phyloP scores from a whole-genome alignment of 2,113 vertebrate species.

The Anas platyrhynchos region DNA sequence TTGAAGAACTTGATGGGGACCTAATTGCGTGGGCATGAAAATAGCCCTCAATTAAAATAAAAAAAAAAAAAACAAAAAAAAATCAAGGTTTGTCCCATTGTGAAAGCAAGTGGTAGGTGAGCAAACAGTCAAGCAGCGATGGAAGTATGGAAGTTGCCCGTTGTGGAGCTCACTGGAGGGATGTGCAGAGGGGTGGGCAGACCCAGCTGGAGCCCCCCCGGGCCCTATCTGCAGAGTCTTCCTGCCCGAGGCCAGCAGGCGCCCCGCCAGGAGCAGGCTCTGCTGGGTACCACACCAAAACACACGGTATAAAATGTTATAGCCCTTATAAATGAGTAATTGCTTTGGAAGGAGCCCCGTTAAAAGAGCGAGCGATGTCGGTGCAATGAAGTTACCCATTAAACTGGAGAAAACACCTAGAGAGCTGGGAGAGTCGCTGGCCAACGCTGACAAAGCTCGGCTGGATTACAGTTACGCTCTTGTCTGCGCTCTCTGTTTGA shows the following conservation, averaged over 20 bases:
- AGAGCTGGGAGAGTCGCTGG: background rate
- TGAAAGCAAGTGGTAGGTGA: background rate
- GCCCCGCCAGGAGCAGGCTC: background rate
- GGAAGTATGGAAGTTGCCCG: background rate
- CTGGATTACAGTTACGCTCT: background rate
- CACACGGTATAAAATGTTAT: background rate
- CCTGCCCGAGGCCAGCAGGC: background rate
- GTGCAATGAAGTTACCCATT: background rate
- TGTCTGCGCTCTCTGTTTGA: background rate
- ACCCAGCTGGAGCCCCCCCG: background rate
- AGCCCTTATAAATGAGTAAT: slow-evolving; percentile 8
- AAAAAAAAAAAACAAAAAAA: background rate
- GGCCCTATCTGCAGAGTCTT: background rate
- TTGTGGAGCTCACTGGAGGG: background rate
- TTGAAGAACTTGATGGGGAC: background rate
- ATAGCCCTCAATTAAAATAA: background rate
- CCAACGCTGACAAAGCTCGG: background rate
- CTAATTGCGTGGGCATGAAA: rapidly evolving
- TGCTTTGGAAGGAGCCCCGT: background rate
- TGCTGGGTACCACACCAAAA: background rate
- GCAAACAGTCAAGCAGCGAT: background rate
- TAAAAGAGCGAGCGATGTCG: background rate
- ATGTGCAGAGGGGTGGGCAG: background rate
- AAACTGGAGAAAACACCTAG: background rate
- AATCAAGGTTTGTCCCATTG: background rate